phyloP scores from a whole-genome alignment of 2,797 vertebrate species.

The Amniataba percoides region DNA sequence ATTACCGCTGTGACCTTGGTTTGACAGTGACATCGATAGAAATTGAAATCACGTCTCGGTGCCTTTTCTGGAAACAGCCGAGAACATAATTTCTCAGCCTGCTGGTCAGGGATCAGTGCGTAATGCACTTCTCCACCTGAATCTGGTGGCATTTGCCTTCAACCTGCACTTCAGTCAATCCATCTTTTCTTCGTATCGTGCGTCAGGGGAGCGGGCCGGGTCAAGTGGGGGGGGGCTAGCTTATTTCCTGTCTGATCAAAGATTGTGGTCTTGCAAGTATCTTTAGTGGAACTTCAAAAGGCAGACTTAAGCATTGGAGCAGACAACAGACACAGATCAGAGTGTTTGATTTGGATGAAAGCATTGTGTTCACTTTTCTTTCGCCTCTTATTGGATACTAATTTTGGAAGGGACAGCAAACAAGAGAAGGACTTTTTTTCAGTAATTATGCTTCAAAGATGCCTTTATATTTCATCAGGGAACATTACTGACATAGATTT shows the following conservation, averaged over 20 bases:
- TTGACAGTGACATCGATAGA: slow-evolving; percentile 17
- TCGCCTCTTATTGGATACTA: not conserved
- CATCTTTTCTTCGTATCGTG: slow-evolving; percentile 60
- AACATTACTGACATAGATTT: not conserved
- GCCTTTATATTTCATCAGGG: not conserved
- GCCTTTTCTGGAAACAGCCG: slow-evolving; percentile 22
- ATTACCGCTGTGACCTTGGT: slow-evolving; percentile 15
- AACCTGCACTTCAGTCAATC: slow-evolving; percentile 58
- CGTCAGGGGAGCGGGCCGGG: slow-evolving; percentile 50
- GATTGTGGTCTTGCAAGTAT: slow-evolving; percentile 58
- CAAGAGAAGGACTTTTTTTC: not conserved
- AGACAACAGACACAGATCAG: slow-evolving; percentile 49
- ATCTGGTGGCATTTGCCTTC: slow-evolving; percentile 68
- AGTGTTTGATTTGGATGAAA: slow-evolving; percentile 37
- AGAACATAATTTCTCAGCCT: slow-evolving; percentile 41
- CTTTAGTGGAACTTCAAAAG: slow-evolving; percentile 63
- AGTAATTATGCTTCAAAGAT: not conserved
- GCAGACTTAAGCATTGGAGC: slow-evolving; percentile 46
- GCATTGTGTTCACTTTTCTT: slow-evolving; percentile 15
- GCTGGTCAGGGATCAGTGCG: slow-evolving; percentile 37
- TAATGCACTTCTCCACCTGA: slow-evolving; percentile 59
- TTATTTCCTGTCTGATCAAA: slow-evolving; percentile 81
- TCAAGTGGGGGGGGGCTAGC: slow-evolving; percentile 67
- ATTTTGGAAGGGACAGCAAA: not conserved
- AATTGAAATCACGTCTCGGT: slow-evolving; percentile 35